Conservation (phyloP, 2,888 invertebrate species). For the Drosophila testacea region DNA sequence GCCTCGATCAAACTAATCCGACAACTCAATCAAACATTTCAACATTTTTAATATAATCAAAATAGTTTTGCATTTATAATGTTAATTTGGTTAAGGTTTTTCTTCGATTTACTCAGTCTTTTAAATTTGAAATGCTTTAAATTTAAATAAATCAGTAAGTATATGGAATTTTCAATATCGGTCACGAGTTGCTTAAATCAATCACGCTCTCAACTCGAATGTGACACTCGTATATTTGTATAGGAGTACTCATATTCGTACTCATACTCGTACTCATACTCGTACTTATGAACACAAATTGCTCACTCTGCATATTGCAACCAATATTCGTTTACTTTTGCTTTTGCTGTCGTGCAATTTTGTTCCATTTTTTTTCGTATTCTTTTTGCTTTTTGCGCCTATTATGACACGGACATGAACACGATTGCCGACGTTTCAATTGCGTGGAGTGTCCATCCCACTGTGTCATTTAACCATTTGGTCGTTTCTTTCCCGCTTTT, state of each 20-base stretch:
- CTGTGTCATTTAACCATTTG: conserved; percentile 14
- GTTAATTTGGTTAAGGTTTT: too few relatives aligned
- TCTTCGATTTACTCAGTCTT: too few relatives aligned
- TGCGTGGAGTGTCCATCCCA: conserved; percentile 60
- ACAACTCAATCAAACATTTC: too few relatives aligned
- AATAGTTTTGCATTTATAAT: too few relatives aligned
- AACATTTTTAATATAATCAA: too few relatives aligned
- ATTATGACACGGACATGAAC: conserved; percentile 73
- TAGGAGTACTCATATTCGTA: conserved; percentile 3
- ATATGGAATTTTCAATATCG: neutral
- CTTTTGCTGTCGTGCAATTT: conserved; percentile 55
- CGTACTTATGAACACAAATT: conserved; percentile 26
- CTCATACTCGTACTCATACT: conserved; percentile 7
- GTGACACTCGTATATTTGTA: conserved; percentile 2
- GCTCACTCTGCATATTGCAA: conserved; percentile 37
- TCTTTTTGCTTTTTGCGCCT: conserved; percentile 64
- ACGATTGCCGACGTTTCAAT: conserved; percentile 62
- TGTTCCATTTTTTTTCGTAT: conserved; percentile 1
- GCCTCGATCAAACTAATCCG: too few relatives aligned
- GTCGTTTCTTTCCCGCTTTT: conserved; percentile 27
- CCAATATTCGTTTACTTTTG: conserved; percentile 51
- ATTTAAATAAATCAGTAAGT: too few relatives aligned
- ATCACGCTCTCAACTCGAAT: conserved; percentile 17
- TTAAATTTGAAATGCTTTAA: too few relatives aligned
- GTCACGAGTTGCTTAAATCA: conserved; percentile 3